phyloP scores from a whole-genome alignment of 2,113 vertebrate genomes.

The Corvus moneduloides region DNA sequence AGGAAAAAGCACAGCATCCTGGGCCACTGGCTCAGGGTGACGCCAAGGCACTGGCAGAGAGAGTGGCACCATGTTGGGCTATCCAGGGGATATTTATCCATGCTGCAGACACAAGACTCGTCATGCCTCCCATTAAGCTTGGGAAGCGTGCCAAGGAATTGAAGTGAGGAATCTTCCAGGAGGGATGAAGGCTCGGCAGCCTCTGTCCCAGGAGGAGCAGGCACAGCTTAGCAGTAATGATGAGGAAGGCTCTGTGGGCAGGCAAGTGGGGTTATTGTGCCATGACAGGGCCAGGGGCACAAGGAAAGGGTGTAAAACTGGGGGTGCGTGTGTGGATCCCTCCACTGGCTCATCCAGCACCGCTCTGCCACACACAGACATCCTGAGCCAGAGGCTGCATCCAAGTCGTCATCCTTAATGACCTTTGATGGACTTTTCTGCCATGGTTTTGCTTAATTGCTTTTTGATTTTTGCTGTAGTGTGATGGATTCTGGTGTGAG shows the following conservation, averaged over 20 bases:
- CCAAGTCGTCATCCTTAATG: constrained; percentile 31
- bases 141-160: background rate
- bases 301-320: background rate
- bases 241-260: background rate
- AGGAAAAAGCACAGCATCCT: rapidly evolving
- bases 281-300: rapidly evolving
- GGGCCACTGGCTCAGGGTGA: rapidly evolving
- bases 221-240: background rate
- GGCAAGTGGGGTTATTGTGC: background rate
- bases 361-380: rapidly evolving
- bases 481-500: constrained; percentile 18
- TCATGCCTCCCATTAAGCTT: background rate
- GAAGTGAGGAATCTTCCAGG: background rate
- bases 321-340: background rate
- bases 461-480: constrained; percentile 16
- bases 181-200: background rate
- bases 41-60: background rate
- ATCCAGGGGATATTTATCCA: background rate
- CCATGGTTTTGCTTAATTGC: constrained; percentile 23
- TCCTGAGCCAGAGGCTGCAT: background rate
- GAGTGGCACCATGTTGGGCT: background rate
- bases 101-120: background rate
- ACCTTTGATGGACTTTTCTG: constrained; percentile 40
- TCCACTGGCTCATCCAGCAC: background rate
- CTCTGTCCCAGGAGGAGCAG: background rate